Evolutionary conservation across 2,113 vertebrate species (phyloP).

Genomic region (Nerophis ophidion): DNA sequence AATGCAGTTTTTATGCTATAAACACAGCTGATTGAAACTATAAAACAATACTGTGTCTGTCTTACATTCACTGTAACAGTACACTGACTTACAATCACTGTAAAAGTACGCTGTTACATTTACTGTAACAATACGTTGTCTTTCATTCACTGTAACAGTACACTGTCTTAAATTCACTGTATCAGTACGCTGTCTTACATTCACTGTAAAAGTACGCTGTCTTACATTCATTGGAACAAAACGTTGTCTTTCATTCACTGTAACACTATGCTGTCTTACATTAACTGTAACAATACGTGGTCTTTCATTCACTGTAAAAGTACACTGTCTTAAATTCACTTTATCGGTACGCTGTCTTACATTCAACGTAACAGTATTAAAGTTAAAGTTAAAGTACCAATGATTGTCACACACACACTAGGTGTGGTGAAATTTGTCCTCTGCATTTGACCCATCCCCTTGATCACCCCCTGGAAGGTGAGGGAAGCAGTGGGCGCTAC

Average conservation of each 20-base stretch:
- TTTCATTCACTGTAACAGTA: conserved; percentile 1
- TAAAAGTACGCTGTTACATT: conserved; percentile 8
- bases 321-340: neutral
- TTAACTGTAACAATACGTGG: neutral
- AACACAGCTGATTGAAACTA: neutral
- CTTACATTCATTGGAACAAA: neutral
- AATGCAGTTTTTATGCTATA: neutral
- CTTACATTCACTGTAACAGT: neutral
- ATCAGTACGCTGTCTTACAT: conserved; percentile 22
- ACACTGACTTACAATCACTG: neutral
- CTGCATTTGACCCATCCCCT: too few relatives aligned
- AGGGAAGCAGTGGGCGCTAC: too few relatives aligned
- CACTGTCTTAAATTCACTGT: conserved; percentile 8
- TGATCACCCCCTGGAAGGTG: too few relatives aligned
- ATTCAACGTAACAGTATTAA: too few relatives aligned
- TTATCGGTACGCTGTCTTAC: neutral
- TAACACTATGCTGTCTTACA: neutral
- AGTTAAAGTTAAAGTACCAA: too few relatives aligned
- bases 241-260: neutral
- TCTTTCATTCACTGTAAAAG: neutral
- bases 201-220: neutral
- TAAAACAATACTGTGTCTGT: too few relatives aligned
- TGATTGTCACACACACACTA: too few relatives aligned
- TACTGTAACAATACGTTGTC: conserved; percentile 31
- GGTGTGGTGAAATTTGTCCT: too few relatives aligned